Evolutionary conservation across 2,113 vertebrate species (phyloP), one percentile per base, ranked within the genome.

Genomic region (Clarias gariepinus): DNA sequence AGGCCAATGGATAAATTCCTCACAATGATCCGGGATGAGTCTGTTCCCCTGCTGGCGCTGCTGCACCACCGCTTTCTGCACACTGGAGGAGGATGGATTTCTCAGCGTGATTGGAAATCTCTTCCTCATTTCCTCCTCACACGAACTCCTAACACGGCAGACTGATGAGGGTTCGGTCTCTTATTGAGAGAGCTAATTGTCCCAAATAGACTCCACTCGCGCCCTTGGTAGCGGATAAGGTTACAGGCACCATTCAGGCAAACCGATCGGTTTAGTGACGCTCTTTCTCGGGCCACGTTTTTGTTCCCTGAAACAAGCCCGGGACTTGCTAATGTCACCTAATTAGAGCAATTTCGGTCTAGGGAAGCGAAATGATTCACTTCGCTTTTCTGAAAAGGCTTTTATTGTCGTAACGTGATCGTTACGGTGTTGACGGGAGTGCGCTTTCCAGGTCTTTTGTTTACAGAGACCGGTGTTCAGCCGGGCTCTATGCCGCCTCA

Each of bases 201-300:
- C 80, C 73, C 88, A 83, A 88, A 91, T 86, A 88, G 81, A 90
- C 87, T 89, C 66, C 82, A 63, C 74, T 84, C 60, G 58, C 60
- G 85, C 86, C 88, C 86, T 85, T 84, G 85, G 79, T 74, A 89
- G 86, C 88, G 86, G 58, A 86, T 89, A 84, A 87, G 76, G 87
- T 89, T 89, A 57, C 84, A 81, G 85, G 74, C 71, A 23, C 82
- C 84, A n/a, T 60, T 58, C 58, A 68, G 84, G 81, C 69, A 47
- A 47, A 78, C 66, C 57, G 84, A 89, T 88, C 76, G 69, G 87
- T 71, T 90, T 77, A 82, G 52, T 71, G 57, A 57, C 10, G 71
- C 83, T 53, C 52, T 74, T 66, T 30, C 53, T 74, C 19, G 23
- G 23, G 53, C 69, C 10, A 13, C 28, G 5, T 74, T 55, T 47